A percentile compares a stretch with the other conserved stretches of the same genome.
Conservation (phyloP, 2,888 invertebrate species). For the Hirtodrosophila alboralis region DNA sequence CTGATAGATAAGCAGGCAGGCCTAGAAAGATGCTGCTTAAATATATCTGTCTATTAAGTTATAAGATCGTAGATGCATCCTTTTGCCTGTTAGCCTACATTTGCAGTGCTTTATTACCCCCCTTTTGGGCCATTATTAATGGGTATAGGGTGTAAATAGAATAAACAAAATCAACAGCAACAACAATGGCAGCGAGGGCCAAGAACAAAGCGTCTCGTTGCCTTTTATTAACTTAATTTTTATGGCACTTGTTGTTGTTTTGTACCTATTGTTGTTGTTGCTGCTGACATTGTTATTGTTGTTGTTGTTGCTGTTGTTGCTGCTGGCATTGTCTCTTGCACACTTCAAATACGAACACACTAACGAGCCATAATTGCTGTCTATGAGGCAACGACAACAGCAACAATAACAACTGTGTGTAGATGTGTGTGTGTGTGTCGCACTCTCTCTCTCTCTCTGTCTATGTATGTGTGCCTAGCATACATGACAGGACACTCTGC, state of each 20-base stretch:
- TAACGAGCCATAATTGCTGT: conserved; percentile 81
- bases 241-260: conserved; percentile 76
- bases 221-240: conserved; percentile 81
- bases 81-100: too few relatives aligned
- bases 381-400: conserved; percentile 60
- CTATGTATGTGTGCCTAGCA: conserved; percentile 7
- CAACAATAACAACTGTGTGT: conserved; percentile 39
- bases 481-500: too few relatives aligned
- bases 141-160: conserved; percentile 32
- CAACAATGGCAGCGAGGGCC: conserved; percentile 29
- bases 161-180: conserved; percentile 28
- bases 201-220: conserved; percentile 74
- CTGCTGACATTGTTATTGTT: conserved; percentile 37
- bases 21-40: too few relatives aligned
- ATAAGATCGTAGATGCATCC: too few relatives aligned
- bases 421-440: conserved; percentile 7
- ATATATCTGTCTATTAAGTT: too few relatives aligned
- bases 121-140: too few relatives aligned
- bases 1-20: too few relatives aligned
- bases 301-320: conserved; percentile 29
- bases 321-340: conserved; percentile 61
- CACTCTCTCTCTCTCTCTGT: too few relatives aligned
- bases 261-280: conserved; percentile 17
- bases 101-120: too few relatives aligned
- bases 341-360: conserved; percentile 77